Evolutionary conservation across 2,113 vertebrate species (phyloP).

Genomic region (Leiothrix lutea): DNA sequence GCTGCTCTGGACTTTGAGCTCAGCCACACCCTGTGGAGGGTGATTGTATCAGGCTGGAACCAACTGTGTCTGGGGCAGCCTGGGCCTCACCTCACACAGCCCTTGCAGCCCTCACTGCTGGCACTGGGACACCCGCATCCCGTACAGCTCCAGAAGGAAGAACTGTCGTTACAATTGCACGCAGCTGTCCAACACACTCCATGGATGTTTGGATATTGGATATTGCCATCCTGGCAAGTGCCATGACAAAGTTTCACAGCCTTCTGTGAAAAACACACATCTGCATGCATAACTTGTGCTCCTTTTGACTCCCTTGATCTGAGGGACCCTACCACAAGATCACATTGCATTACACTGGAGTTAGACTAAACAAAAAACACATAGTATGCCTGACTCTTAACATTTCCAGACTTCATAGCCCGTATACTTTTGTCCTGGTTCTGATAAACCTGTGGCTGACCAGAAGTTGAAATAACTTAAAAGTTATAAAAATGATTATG

Average conservation of each 20-base stretch:
- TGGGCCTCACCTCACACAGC: accelerated
- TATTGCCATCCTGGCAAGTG: not conserved
- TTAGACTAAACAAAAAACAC: not conserved
- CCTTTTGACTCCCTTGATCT: not conserved
- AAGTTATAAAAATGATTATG: not conserved
- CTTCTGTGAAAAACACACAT: not conserved
- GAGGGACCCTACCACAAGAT: accelerated
- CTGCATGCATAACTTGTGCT: accelerated
- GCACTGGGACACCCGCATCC: accelerated
- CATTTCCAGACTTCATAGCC: not conserved
- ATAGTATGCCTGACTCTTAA: not conserved
- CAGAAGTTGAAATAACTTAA: not conserved
- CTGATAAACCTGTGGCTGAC: not conserved
- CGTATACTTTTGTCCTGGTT: not conserved
- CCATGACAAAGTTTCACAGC: not conserved
- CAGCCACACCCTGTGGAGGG: too few species aligned
- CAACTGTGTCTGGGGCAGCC: accelerated
- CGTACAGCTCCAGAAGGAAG: not conserved
- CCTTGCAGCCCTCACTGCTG: accelerated
- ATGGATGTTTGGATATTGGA: not conserved
- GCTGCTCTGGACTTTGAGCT: too few species aligned
- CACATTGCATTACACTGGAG: not conserved
- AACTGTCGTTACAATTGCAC: not conserved
- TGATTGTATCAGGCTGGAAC: not conserved
- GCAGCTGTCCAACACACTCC: not conserved